phyloP scores from a whole-genome alignment of 2,797 vertebrate genomes.

The Paramormyrops hopkinsi region DNA sequence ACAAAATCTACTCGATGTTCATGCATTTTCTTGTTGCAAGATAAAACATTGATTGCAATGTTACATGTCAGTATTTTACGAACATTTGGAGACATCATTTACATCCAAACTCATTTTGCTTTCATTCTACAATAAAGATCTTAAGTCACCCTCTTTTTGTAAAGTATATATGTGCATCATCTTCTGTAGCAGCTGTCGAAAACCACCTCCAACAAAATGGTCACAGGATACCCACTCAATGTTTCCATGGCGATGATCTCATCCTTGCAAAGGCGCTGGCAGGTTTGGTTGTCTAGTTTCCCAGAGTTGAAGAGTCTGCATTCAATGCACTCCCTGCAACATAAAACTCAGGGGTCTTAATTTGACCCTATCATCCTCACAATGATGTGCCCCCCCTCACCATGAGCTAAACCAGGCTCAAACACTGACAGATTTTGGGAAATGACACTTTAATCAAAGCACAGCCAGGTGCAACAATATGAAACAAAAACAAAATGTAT shows the following conservation, averaged over 20 bases:
- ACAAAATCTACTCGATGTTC: neutral
- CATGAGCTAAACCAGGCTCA: neutral
- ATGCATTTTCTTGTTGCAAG: neutral
- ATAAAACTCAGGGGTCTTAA: neutral
- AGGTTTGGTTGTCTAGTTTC: constrained; percentile 85
- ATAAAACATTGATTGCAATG: neutral
- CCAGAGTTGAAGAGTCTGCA: constrained; percentile 82
- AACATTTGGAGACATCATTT: neutral
- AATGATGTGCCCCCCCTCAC: neutral
- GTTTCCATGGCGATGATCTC: constrained; percentile 80
- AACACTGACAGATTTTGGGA: neutral
- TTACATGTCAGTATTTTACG: neutral
- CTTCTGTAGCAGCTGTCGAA: neutral
- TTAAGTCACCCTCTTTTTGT: neutral
- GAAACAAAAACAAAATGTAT: neutral
- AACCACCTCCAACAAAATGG: neutral
- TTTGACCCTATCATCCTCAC: neutral
- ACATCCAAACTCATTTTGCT: neutral
- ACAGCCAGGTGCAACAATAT: neutral
- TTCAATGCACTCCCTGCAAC: constrained; percentile 80
- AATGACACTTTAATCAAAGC: neutral
- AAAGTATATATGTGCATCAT: neutral
- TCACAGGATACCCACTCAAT: constrained; percentile 67
- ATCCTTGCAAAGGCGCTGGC: constrained; percentile 73
- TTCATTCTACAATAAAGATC: neutral